Conservation (phyloP, 2,888 invertebrate species). For the Dryococelus australis region DNA sequence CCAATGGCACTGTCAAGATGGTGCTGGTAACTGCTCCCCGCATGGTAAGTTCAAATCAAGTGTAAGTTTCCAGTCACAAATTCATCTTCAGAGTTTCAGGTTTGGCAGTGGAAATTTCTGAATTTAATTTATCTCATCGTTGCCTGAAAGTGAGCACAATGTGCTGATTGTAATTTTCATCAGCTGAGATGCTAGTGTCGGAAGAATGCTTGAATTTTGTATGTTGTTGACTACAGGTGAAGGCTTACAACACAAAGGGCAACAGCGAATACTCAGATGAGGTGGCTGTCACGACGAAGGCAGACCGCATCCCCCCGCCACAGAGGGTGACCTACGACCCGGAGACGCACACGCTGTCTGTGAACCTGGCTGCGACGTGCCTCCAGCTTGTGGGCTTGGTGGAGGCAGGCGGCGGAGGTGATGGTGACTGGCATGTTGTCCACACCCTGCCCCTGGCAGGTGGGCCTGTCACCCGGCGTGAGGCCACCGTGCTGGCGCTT, state of each 20-base stretch:
- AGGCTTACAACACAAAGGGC: slow-evolving; percentile 87
- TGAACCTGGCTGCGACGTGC: slow-evolving; percentile 82
- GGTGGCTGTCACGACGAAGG: slow-evolving; percentile 80
- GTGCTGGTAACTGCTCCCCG: no score
- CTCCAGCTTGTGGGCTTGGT: slow-evolving; percentile 78
- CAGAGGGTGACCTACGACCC: slow-evolving; percentile 85
- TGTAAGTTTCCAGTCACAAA: no score
- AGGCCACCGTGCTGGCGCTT: slow-evolving; percentile 71
- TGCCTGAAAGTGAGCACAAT: no score
- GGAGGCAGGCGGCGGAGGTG: slow-evolving; percentile 66
- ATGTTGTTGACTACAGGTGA: slow-evolving; percentile 64
- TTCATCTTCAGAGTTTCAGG: no score
- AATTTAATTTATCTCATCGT: no score
- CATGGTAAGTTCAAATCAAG: no score
- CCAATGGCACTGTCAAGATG: no score
- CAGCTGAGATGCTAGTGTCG: no score
- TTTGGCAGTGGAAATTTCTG: no score
- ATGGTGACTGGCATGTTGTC: slow-evolving; percentile 69
- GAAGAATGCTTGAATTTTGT: no score
- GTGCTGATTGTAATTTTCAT: no score
- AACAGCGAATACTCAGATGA: slow-evolving; percentile 88
- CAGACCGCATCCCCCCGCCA: slow-evolving; percentile 82
- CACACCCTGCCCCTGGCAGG: slow-evolving; percentile 76
- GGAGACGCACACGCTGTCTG: slow-evolving; percentile 75
- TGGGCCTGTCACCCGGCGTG: slow-evolving; percentile 70